phyloP scores from a whole-genome alignment of 35 echinoderm and acorn worm genomes.

The Eucidaris tribuloides region DNA sequence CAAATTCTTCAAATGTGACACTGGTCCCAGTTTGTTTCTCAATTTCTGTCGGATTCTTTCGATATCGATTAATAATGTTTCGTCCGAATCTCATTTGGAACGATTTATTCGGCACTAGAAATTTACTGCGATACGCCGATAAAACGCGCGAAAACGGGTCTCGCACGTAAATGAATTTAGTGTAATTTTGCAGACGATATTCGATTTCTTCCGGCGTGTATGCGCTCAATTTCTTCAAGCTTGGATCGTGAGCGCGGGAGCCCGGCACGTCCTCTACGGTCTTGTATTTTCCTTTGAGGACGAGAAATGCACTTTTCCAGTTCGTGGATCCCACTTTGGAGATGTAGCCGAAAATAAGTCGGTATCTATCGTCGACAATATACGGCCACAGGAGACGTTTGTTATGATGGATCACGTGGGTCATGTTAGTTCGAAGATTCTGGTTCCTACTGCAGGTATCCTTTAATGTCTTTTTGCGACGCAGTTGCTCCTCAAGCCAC shows the following conservation, averaged over 20 bases:
- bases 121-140: constrained; percentile 92
- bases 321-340: constrained; percentile 89
- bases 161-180: constrained; percentile 86
- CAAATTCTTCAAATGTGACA: constrained; percentile 82
- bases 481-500: background rate
- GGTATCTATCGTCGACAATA: constrained; percentile 74
- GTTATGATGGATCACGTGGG: constrained; percentile 48
- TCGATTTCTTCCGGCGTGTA: constrained; percentile 53
- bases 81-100: constrained; percentile 49
- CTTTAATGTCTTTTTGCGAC: background rate
- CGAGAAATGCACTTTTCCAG: constrained; percentile 95
- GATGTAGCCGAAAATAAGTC: constrained; percentile 65
- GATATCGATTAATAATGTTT: constrained; percentile 60
- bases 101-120: constrained; percentile 29
- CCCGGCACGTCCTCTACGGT: constrained; percentile 77
- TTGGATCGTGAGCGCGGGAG: constrained; percentile 64
- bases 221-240: constrained; percentile 64
- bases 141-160: constrained; percentile 76
- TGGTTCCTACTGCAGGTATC: background rate
- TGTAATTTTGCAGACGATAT: constrained; percentile 77
- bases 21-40: constrained; percentile 39
- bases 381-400: constrained; percentile 72
- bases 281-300: constrained; percentile 85
- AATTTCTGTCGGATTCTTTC: constrained; percentile 41
- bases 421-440: constrained; percentile 26